Evolutionary conservation across 2,113 vertebrate species (phyloP).

Genomic region (Serilophus lunatus): DNA sequence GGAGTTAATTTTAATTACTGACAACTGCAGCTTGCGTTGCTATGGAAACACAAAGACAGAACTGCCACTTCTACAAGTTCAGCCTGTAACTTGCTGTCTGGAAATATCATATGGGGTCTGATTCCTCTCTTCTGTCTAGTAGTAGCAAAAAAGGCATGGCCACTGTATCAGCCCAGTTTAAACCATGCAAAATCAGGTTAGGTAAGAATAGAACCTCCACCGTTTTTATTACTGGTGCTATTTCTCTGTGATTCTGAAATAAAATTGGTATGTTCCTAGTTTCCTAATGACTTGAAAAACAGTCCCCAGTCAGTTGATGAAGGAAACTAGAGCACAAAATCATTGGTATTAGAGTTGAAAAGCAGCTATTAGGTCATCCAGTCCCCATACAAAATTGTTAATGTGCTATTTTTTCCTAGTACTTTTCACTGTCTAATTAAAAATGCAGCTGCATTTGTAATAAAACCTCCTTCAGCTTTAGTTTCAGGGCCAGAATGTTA

Average conservation of each 20-base stretch:
- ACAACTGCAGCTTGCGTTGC: conserved; percentile 59
- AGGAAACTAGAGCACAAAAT: conserved; percentile 22
- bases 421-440: conserved; percentile 48
- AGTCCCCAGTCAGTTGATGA: neutral
- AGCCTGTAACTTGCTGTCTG: conserved; percentile 7
- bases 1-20: conserved; percentile 66
- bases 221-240: neutral
- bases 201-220: neutral
- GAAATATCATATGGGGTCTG: neutral
- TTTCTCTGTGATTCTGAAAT: neutral
- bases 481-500: conserved; percentile 19
- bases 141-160: neutral
- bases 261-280: neutral
- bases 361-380: conserved; percentile 22
- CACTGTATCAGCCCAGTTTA: neutral
- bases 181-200: neutral
- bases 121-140: neutral
- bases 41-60: conserved; percentile 62
- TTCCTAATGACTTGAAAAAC: conserved; percentile 35
- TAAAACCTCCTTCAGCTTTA: conserved; percentile 27
- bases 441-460: conserved; percentile 49
- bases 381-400: conserved; percentile 6
- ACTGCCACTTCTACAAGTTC: conserved; percentile 29
- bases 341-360: neutral
- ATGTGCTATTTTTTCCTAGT: conserved; percentile 47